Percentiles rank a stretch among this genome's conserved stretches.
These are phyloP conservation scores for Microcebus griseorufus DNA, from an alignment of 2,113 vertebrate genomes.

Conservation along the genomic window DNA sequence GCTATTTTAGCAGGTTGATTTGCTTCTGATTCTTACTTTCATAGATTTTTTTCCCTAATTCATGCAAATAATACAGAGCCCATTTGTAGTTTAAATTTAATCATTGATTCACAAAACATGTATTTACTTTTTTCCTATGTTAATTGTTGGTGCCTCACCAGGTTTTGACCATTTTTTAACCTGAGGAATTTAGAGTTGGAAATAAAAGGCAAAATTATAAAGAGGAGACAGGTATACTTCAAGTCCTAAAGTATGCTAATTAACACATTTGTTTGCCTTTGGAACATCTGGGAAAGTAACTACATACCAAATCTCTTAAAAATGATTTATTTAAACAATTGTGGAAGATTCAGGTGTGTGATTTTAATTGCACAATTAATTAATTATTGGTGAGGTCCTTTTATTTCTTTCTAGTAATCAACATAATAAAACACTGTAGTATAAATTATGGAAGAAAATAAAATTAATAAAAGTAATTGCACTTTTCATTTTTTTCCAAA, in stretches of 20 bases:
- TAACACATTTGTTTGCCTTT: slow-evolving; percentile 69
- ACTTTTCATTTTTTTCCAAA: slow-evolving; percentile 57
- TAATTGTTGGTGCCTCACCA: slow-evolving; percentile 4
- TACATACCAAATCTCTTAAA: slow-evolving; percentile 67
- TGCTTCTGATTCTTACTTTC: slow-evolving; percentile 30
- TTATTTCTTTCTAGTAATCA: slow-evolving; percentile 51
- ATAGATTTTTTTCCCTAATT: slow-evolving; percentile 14
- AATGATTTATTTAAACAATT: slow-evolving; percentile 77
- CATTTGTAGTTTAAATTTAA: slow-evolving; percentile 38
- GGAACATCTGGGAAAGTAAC: slow-evolving; percentile 72
- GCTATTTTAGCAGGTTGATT: neutral
- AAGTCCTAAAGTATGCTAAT: slow-evolving; percentile 62
- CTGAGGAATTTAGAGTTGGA: slow-evolving; percentile 17
- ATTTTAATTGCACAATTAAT: slow-evolving; percentile 75
- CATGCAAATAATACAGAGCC: neutral
- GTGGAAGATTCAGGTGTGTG: slow-evolving; percentile 71
- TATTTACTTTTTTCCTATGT: neutral
- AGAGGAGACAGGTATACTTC: slow-evolving; percentile 51
- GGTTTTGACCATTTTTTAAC: slow-evolving; percentile 7
- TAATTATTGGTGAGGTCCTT: slow-evolving; percentile 71
- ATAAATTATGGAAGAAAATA: slow-evolving; percentile 30
- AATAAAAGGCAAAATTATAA: slow-evolving; percentile 64
- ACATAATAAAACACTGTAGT: slow-evolving; percentile 46
- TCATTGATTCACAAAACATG: slow-evolving; percentile 31
- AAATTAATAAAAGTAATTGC: slow-evolving; percentile 47